A percentile compares a stretch with the other conserved stretches of the same genome.
Conservation (phyloP, 2,797 vertebrate genomes). For the Tadarida brasiliensis region DNA sequence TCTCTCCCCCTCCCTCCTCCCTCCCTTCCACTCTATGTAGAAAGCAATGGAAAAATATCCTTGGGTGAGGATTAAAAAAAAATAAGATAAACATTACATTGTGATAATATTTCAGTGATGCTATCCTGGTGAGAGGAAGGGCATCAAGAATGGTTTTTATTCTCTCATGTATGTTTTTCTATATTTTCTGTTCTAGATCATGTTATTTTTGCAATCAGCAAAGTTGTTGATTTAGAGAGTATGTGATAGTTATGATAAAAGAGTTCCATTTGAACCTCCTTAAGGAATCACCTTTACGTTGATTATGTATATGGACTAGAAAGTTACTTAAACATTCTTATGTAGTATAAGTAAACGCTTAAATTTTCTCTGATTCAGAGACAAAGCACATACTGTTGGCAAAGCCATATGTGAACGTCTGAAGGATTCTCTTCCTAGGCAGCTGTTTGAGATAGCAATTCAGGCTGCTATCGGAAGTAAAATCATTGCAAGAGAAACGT, state of each 20-base stretch:
- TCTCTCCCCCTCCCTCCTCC: no score
- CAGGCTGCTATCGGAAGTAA: constrained; percentile 96
- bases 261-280: neutral
- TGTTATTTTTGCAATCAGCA: constrained; percentile 1
- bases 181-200: neutral
- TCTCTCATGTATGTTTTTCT: neutral
- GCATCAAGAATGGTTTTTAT: constrained; percentile 12
- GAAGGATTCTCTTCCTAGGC: constrained; percentile 94
- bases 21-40: no score
- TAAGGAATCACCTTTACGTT: constrained; percentile 23
- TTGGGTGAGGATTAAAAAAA: no score
- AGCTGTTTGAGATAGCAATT: constrained; percentile 97
- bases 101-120: neutral
- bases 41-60: no score
- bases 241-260: neutral
- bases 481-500: constrained; percentile 98
- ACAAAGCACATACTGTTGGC: constrained; percentile 91
- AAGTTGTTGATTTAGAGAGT: neutral
- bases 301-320: neutral
- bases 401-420: constrained; percentile 96
- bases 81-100: no score
- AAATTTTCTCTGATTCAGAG: constrained; percentile 86
- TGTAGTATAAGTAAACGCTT: constrained; percentile 24
- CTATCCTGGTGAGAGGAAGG: neutral
- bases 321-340: constrained; percentile 37